Percentiles rank a stretch among this genome's conserved stretches.
Evolutionary conservation across 1,140 invertebrate species (phyloP).

Genomic region (Choristoneura fumiferana): DNA sequence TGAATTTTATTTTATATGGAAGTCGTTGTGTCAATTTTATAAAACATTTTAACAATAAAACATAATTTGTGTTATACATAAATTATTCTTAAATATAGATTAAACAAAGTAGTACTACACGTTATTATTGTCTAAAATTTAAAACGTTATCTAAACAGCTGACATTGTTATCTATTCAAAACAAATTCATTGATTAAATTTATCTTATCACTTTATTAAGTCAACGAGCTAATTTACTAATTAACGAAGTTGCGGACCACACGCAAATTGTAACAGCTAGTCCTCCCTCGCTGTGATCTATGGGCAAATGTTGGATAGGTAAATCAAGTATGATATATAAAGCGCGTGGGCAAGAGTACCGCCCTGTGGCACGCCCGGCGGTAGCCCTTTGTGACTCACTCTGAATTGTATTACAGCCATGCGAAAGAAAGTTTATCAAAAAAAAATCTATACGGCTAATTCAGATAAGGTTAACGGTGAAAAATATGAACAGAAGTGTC

Average conservation of each 20-base stretch:
- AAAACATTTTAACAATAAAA: too few relatives aligned
- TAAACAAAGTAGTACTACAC: too few relatives aligned
- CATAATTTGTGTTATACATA: too few relatives aligned
- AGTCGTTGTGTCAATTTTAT: too few relatives aligned
- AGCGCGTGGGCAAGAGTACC: constrained; percentile 44
- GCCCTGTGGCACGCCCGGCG: constrained; percentile 49
- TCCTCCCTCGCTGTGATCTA: constrained; percentile 61
- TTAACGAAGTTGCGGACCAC: constrained; percentile 47
- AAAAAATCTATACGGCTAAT: background rate
- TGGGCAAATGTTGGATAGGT: constrained; percentile 23
- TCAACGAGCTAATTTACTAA: constrained; percentile 58
- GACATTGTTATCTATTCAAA: background rate
- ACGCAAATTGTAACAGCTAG: constrained; percentile 39
- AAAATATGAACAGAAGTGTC: constrained; percentile 9
- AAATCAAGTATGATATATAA: constrained; percentile 34
- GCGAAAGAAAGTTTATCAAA: constrained; percentile 8
- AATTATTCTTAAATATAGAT: too few relatives aligned
- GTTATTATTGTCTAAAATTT: too few relatives aligned
- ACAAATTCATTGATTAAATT: background rate
- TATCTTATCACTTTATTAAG: constrained; percentile 9
- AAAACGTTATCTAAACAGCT: background rate
- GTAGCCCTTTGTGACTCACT: constrained; percentile 42
- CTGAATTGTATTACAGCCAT: background rate
- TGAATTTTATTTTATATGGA: too few relatives aligned
- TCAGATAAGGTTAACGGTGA: constrained; percentile 8